Conservation (phyloP, 1,140 invertebrate species). For the Zaprionus inermis region DNA sequence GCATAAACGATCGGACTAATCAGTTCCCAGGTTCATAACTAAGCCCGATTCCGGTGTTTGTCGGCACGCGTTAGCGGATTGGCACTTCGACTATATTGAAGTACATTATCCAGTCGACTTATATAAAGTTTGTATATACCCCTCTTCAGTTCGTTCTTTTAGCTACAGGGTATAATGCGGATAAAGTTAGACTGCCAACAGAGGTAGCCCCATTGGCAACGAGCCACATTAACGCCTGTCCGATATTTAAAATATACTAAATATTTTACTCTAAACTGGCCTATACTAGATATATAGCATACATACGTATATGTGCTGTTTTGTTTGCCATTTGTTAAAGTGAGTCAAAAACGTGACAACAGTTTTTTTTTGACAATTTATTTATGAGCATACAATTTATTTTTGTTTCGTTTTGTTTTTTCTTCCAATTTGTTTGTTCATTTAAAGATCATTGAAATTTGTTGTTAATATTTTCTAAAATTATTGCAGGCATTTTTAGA, state of each 20-base stretch:
- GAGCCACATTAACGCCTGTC: conserved; percentile 29
- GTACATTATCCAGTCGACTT: too few relatives aligned
- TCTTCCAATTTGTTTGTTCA: conserved; percentile 2
- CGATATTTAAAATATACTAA: conserved; percentile 48
- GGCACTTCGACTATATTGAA: too few relatives aligned
- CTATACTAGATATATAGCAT: conserved; percentile 11
- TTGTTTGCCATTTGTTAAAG: conserved; percentile 32
- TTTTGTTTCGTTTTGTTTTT: conserved; percentile 21
- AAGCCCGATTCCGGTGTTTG: not conserved
- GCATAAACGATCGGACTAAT: conserved; percentile 9
- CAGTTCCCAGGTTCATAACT: conserved; percentile 7
- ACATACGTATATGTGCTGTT: conserved; percentile 8
- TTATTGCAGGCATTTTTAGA: conserved; percentile 6
- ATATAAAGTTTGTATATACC: not conserved
- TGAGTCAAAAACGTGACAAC: conserved; percentile 78
- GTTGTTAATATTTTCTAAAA: not conserved
- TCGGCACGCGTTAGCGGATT: conserved; percentile 28
- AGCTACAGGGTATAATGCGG: not conserved
- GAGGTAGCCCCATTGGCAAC: not conserved
- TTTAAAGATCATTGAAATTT: conserved; percentile 7
- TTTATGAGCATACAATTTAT: conserved; percentile 30
- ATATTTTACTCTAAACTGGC: not conserved
- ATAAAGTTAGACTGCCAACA: not conserved
- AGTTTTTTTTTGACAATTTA: conserved; percentile 62
- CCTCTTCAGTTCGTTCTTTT: too few relatives aligned